Evolutionary conservation across 2,888 invertebrate genomes (phyloP).

Genomic region (Ptilodon capucinus): DNA sequence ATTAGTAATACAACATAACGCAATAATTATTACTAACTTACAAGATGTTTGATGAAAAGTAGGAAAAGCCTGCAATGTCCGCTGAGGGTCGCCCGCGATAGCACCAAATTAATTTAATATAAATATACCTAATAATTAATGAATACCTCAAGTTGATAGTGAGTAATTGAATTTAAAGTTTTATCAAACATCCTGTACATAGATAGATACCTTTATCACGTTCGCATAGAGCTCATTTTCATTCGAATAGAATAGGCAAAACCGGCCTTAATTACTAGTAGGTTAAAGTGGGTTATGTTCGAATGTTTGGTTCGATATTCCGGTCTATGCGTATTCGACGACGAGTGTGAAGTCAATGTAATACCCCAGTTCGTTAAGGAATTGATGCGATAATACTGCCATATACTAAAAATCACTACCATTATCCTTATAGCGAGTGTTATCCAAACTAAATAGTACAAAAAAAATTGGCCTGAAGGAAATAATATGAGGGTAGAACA

Average conservation of each 20-base stretch:
- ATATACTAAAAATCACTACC: constrained; percentile 60
- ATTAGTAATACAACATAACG: constrained; percentile 44
- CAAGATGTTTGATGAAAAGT: constrained; percentile 71
- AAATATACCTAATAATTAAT: constrained; percentile 43
- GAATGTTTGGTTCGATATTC: constrained; percentile 35
- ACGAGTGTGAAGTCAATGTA: constrained; percentile 17
- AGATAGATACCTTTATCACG: constrained; percentile 53
- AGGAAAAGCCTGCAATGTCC: constrained; percentile 23
- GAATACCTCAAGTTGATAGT: constrained; percentile 58
- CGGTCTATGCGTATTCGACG: constrained; percentile 21
- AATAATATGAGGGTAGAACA: constrained; percentile 10
- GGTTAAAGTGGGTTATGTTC: constrained; percentile 50
- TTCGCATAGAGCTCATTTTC: constrained; percentile 55
- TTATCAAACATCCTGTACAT: constrained; percentile 76
- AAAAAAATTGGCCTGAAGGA: constrained; percentile 38
- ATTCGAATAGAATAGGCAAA: constrained; percentile 75
- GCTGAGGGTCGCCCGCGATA: constrained; percentile 38
- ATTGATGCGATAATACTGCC: constrained; percentile 79
- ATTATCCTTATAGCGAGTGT: constrained; percentile 40
- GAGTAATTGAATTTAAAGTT: constrained; percentile 44
- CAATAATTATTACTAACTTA: constrained; percentile 54
- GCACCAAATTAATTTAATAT: constrained; percentile 32
- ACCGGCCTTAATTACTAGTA: constrained; percentile 73
- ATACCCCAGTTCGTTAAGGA: constrained; percentile 55
- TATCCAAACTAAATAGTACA: constrained; percentile 49